A percentile compares a stretch with the other conserved stretches of the same genome.
Conservation (phyloP, 2,888 invertebrate species). For the Rhogogaster chlorosoma region DNA sequence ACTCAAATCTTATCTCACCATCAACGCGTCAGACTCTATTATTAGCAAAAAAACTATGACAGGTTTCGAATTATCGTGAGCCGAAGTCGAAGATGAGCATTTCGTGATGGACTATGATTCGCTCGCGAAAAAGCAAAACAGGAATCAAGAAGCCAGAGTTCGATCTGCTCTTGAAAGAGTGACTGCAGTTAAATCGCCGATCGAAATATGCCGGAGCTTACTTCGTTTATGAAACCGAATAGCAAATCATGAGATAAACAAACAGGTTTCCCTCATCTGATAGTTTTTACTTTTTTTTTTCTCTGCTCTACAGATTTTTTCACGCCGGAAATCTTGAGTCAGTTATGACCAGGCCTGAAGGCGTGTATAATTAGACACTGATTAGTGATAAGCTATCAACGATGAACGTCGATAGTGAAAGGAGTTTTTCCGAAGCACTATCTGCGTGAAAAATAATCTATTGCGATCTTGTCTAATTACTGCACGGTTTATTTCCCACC, state of each 20-base stretch:
- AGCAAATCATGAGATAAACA: not conserved
- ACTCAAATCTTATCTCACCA: not conserved
- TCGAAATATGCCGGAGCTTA: not conserved
- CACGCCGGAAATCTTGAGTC: not conserved
- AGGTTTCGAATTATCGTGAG: no score
- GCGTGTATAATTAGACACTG: not conserved
- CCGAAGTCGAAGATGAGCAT: no score
- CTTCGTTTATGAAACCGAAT: not conserved
- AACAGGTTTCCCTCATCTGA: not conserved
- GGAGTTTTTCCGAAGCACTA: not conserved
- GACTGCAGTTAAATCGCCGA: not conserved
- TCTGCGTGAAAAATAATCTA: not conserved
- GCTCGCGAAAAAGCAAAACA: no score
- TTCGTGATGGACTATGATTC: no score
- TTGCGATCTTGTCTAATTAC: not conserved
- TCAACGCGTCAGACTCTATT: no score
- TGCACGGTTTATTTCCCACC: not conserved
- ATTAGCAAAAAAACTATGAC: no score
- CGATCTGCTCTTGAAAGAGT: not conserved
- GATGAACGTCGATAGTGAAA: not conserved
- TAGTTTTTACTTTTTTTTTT: not conserved
- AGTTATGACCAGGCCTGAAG: not conserved
- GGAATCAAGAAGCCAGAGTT: not conserved
- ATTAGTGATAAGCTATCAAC: not conserved
- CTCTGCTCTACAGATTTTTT: not conserved